Conservation (phyloP, 37 sponge, comb jelly and placozoan genomes). For the Diacarnus erythraeanus region DNA sequence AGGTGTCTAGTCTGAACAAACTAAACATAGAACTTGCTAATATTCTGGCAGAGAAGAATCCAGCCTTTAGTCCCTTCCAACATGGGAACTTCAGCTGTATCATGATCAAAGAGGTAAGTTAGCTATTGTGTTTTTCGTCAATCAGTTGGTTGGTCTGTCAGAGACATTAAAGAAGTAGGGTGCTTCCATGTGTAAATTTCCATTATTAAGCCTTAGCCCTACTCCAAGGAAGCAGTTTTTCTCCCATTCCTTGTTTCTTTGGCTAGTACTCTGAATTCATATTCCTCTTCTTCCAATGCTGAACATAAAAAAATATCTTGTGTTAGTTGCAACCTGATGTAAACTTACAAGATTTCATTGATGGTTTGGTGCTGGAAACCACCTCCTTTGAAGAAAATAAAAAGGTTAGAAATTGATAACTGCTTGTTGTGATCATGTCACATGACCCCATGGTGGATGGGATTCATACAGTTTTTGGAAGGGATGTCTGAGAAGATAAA, state of each 20-base stretch:
- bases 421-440: too few relatives aligned
- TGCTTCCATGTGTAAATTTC: neutral
- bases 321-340: conserved; percentile 46
- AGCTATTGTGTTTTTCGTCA: too few relatives aligned
- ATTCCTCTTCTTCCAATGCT: neutral
- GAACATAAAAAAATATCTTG: too few relatives aligned
- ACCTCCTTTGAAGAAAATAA: conserved; percentile 51
- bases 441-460: too few relatives aligned
- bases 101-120: conserved; percentile 61
- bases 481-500: conserved; percentile 65
- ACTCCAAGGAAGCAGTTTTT: too few relatives aligned
- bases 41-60: conserved; percentile 19
- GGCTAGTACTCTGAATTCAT: neutral
- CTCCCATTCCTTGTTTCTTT: neutral
- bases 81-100: conserved; percentile 88
- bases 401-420: too few relatives aligned
- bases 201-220: neutral
- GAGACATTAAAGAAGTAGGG: too few relatives aligned
- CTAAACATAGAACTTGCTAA: conserved; percentile 64
- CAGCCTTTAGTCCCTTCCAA: conserved; percentile 70
- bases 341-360: conserved; percentile 43
- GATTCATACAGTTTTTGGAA: conserved; percentile 49
- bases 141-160: neutral
- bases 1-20: conserved; percentile 67
- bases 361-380: conserved; percentile 37